These are phyloP conservation scores for Sebastes minor DNA, from an alignment of 2,797 vertebrate species.

Conservation along the genomic window DNA sequence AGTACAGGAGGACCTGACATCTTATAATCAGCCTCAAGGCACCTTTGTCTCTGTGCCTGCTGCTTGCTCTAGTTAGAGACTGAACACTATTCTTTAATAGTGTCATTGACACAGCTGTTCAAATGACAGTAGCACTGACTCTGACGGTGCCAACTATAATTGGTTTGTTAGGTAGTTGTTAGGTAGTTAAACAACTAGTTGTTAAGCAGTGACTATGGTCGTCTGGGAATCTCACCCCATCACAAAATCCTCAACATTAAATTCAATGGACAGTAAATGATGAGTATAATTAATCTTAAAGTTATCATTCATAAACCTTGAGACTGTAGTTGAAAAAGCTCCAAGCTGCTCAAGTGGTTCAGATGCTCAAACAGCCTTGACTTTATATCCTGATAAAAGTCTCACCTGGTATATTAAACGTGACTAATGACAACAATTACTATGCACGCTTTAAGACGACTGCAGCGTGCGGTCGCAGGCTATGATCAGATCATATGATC, in stretches of 20 bases:
- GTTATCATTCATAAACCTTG: conserved; percentile 13
- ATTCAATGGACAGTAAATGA: background rate
- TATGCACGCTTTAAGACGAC: conserved; percentile 8
- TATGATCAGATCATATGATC: conserved; percentile 17
- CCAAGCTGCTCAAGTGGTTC: conserved; percentile 6
- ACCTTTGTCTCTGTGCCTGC: conserved; percentile 19
- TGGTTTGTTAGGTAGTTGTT: conserved; percentile 9
- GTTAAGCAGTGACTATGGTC: conserved; percentile 13
- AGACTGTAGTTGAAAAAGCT: conserved; percentile 18
- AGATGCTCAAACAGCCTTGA: conserved; percentile 23
- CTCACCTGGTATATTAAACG: conserved; percentile 6
- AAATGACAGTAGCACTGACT: conserved; percentile 17
- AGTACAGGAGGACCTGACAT: conserved; percentile 19
- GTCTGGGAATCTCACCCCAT: background rate
- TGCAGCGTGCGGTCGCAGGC: background rate
- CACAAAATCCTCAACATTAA: conserved; percentile 3
- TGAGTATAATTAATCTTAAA: conserved; percentile 8
- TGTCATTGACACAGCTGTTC: conserved; percentile 43
- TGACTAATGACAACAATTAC: conserved; percentile 43
- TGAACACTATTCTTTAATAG: conserved; percentile 28
- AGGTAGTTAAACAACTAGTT: background rate
- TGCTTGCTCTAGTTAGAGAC: conserved; percentile 20
- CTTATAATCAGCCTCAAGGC: conserved; percentile 34
- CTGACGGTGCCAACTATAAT: conserved; percentile 19
- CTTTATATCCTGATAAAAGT: conserved; percentile 22